A percentile compares a stretch with the other conserved stretches of the same genome.
Conservation (phyloP, 2,113 vertebrate genomes). For the Stercorarius parasiticus region DNA sequence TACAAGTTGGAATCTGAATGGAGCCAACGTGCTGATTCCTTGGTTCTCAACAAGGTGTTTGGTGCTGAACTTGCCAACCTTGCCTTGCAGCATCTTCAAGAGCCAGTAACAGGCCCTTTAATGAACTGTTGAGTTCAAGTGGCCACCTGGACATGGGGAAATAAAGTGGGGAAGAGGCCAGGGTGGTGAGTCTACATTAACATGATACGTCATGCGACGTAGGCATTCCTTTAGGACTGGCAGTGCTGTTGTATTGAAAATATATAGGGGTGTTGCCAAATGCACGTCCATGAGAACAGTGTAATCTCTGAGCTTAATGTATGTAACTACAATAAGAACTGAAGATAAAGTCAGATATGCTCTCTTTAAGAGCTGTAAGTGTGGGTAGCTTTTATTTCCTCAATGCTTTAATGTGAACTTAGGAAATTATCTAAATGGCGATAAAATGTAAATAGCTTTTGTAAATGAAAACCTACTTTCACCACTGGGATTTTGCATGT, state of each 20-base stretch:
- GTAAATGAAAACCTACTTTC: not conserved
- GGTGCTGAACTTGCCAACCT: not conserved
- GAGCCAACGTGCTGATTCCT: not conserved
- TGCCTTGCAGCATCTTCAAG: not conserved
- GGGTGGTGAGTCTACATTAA: not conserved
- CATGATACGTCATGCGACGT: accelerated
- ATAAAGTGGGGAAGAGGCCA: not conserved
- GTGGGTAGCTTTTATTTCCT: not conserved
- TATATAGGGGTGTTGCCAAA: not conserved
- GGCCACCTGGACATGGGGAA: not conserved
- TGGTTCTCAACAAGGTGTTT: not conserved
- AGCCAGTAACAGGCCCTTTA: not conserved
- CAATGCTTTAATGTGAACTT: not conserved
- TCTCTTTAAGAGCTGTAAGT: not conserved
- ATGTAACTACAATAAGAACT: not conserved
- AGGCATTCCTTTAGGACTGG: not conserved
- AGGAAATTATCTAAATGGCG: not conserved
- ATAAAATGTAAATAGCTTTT: not conserved
- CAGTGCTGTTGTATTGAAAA: not conserved
- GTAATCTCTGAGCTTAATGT: not conserved
- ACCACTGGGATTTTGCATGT: not conserved
- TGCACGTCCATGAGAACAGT: not conserved
- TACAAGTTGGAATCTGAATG: not conserved
- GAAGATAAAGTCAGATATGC: not conserved
- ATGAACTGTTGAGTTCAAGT: not conserved